Evolutionary conservation across 1,140 invertebrate genomes (phyloP).

Genomic region (Temnothorax nylanderi): DNA sequence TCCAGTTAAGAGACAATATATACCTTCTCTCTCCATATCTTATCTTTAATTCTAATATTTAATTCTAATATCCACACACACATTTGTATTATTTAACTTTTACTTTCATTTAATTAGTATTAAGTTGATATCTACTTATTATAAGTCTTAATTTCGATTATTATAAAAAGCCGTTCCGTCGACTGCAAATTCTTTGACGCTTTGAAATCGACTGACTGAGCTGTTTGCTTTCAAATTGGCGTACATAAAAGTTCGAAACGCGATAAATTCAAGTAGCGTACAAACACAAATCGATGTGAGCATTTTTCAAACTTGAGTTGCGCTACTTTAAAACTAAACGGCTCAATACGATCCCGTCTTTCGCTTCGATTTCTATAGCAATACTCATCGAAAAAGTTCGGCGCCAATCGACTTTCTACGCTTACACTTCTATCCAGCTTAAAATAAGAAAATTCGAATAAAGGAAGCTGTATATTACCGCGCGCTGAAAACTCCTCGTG

Average conservation of each 20-base stretch:
- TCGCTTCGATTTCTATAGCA: conserved; percentile 40
- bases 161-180: background rate
- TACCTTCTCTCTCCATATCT: background rate
- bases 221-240: conserved; percentile 33
- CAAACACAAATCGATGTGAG: conserved; percentile 39
- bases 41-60: background rate
- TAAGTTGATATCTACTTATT: background rate
- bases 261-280: conserved; percentile 24
- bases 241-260: conserved; percentile 44
- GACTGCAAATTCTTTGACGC: background rate
- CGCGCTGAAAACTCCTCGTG: background rate
- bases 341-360: conserved; percentile 33
- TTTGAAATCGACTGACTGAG: conserved; percentile 33
- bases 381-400: conserved; percentile 51
- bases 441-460: conserved; percentile 55
- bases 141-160: background rate
- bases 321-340: conserved; percentile 53
- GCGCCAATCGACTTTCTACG: conserved; percentile 44
- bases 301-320: conserved; percentile 45
- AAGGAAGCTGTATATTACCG: conserved; percentile 39
- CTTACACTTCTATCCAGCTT: conserved; percentile 45
- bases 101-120: background rate
- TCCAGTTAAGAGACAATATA: background rate
- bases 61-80: background rate
- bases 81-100: background rate